Percentiles rank a stretch among this genome's conserved stretches.
Evolutionary conservation across 2,113 vertebrate genomes (phyloP).

Genomic region (Cebidichthys violaceus): DNA sequence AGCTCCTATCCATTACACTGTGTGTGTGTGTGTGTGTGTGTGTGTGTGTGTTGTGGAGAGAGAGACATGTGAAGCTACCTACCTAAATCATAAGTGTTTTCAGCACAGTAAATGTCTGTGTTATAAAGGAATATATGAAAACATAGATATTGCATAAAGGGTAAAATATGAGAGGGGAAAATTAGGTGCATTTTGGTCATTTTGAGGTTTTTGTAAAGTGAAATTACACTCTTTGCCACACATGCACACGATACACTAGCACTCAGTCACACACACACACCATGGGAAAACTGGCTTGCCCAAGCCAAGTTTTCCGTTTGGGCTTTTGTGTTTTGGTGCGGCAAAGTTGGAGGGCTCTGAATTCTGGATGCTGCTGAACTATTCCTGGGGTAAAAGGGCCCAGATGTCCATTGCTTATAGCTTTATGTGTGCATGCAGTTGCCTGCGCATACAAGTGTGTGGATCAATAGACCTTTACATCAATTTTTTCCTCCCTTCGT

Average conservation of each 20-base stretch:
- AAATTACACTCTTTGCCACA: slow-evolving; percentile 31
- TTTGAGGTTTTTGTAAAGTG: slow-evolving; percentile 37
- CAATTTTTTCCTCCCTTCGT: neutral
- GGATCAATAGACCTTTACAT: slow-evolving; percentile 7
- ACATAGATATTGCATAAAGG: slow-evolving; percentile 42
- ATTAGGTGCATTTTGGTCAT: slow-evolving; percentile 39
- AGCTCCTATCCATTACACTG: slow-evolving; percentile 87
- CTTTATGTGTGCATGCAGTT: slow-evolving; percentile 15
- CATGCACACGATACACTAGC: slow-evolving; percentile 6
- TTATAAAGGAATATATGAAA: slow-evolving; percentile 44
- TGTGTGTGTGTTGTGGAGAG: slow-evolving; percentile 24
- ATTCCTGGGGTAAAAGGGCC: slow-evolving; percentile 27
- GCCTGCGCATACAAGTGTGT: slow-evolving; percentile 1
- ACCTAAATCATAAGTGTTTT: slow-evolving; percentile 73
- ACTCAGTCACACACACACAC: slow-evolving; percentile 4
- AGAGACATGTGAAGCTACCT: slow-evolving; percentile 60
- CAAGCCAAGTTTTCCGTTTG: slow-evolving; percentile 45
- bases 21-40: slow-evolving; percentile 46
- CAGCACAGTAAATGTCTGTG: slow-evolving; percentile 53
- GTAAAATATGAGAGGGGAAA: slow-evolving; percentile 16
- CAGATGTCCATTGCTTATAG: slow-evolving; percentile 32
- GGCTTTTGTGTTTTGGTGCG: slow-evolving; percentile 40
- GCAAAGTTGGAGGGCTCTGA: slow-evolving; percentile 18
- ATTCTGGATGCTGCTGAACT: slow-evolving; percentile 51
- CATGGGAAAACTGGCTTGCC: slow-evolving; percentile 32